A percentile compares a stretch with the other conserved stretches of the same genome.
phyloP scores from a whole-genome alignment of 1,140 invertebrate species.

The Formica selysi region DNA sequence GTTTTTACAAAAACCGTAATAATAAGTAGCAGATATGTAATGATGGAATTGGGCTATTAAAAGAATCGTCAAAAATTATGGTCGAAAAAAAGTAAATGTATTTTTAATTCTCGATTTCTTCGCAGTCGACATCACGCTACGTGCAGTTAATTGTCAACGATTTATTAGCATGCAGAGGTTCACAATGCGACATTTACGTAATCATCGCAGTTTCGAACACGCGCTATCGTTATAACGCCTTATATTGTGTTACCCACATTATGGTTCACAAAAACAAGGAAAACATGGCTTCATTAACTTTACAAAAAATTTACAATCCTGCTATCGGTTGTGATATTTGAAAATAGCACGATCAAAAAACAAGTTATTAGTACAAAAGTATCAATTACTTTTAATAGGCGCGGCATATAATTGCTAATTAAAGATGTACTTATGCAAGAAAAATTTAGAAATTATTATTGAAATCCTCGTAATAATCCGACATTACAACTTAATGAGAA shows the following conservation, averaged over 20 bases:
- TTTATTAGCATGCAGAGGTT: constrained; percentile 11
- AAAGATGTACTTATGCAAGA: too few species aligned
- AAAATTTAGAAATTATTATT: neutral
- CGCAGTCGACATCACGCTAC: constrained; percentile 26
- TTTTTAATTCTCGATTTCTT: neutral
- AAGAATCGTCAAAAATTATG: neutral
- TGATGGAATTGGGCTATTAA: too few species aligned
- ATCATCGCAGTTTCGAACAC: neutral
- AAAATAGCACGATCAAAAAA: neutral
- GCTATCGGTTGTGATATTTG: neutral
- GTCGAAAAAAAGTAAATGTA: neutral
- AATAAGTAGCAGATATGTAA: neutral
- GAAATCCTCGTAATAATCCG: neutral
- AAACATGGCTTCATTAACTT: neutral
- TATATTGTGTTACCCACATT: neutral
- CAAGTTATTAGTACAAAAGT: too few species aligned
- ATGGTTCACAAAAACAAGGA: neutral
- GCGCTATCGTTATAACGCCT: neutral
- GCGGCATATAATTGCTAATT: too few species aligned
- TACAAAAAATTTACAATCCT: neutral
- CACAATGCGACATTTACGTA: constrained; percentile 59
- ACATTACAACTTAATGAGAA: neutral
- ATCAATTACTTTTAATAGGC: too few species aligned
- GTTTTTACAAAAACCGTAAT: neutral
- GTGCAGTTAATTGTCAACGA: constrained; percentile 46